phyloP scores from a whole-genome alignment of 2,797 vertebrate species.

The Cyprinella venusta region DNA sequence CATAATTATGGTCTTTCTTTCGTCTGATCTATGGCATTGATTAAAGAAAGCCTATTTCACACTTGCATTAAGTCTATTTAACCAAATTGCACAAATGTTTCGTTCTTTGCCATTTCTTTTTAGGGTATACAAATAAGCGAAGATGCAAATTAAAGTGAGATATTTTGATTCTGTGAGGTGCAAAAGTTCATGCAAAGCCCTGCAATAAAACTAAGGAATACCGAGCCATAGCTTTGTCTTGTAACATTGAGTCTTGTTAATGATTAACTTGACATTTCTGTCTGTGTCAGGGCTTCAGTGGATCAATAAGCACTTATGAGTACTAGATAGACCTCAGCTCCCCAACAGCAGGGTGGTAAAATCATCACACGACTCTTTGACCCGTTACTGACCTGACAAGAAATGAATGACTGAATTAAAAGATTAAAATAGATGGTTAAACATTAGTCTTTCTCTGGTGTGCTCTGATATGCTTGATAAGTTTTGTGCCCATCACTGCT shows the following conservation, averaged over 20 bases:
- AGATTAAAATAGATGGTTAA: not conserved
- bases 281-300: constrained; percentile 38
- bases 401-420: not conserved
- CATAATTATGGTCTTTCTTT: constrained; percentile 11
- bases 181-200: not conserved
- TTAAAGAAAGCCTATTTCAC: constrained; percentile 20
- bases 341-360: constrained; percentile 12
- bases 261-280: constrained; percentile 65
- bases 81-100: constrained; percentile 5
- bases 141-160: not conserved
- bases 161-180: not conserved
- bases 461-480: not conserved
- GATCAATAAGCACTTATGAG: constrained; percentile 68
- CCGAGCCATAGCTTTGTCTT: constrained; percentile 21
- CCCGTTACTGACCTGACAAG: constrained; percentile 11
- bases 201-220: not conserved
- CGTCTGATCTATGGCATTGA: constrained; percentile 21
- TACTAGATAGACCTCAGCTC: constrained; percentile 35
- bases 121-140: not conserved
- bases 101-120: not conserved
- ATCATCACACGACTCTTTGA: constrained; percentile 6
- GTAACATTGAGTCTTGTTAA: constrained; percentile 55
- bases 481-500: constrained; percentile 10
- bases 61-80: not conserved
- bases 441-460: not conserved